Base-by-base conservation (phyloP, 2,888 invertebrate genomes). In the Polyploca ridens region DNA sequence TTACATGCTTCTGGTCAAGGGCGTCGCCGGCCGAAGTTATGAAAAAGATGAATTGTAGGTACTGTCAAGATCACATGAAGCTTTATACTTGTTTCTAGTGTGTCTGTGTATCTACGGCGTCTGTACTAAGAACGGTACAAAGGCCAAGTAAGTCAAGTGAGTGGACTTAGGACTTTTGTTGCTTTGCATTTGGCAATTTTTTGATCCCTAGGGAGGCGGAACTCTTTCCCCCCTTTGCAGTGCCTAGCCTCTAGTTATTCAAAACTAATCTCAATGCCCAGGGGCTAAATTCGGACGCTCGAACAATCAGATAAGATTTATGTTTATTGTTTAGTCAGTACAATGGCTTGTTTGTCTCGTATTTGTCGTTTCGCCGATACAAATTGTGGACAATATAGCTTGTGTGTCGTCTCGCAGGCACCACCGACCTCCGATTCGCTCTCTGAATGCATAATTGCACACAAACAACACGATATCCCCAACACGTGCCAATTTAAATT, bases 331-430 rank as follows among this genome's bases (percentile, higher is more conserved):
- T 67, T 8, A 66, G 69, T 77, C 70, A 69, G 70, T 73, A 77
- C 74, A 79, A 83, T 78, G 67, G 78, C 74, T 79, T 86, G 79
- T 84, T 82, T 83, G 81, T 82, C 75, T 77, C 72, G 65, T 72
- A 77, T 84, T 81, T 81, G 78, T 81, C 82, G 76, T 76, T 73
- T 74, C 76, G 66, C 67, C 69, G 66, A 69, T 68, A 64, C 69
- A 54, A 54, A 54, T 54, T 54, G 54, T 54, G 2, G n/a, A n/a
- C n/a, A 54, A 54, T 54, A 54, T 71, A 62, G 65, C 64, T 27
- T 68, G 66, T 63, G 69, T 67, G 61, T 71, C 68, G 68, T 66
- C 64, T 67, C 66, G 62, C 68, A 73, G 67, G 46, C 66, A 54
- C 63, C 63, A 57, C 62, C 60, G 19, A n/a, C 63, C 13, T 41